Evolutionary conservation across 2,797 vertebrate species (phyloP), one percentile per base, ranked within the genome.

Genomic region (Tenualosa thibaudeaui): DNA sequence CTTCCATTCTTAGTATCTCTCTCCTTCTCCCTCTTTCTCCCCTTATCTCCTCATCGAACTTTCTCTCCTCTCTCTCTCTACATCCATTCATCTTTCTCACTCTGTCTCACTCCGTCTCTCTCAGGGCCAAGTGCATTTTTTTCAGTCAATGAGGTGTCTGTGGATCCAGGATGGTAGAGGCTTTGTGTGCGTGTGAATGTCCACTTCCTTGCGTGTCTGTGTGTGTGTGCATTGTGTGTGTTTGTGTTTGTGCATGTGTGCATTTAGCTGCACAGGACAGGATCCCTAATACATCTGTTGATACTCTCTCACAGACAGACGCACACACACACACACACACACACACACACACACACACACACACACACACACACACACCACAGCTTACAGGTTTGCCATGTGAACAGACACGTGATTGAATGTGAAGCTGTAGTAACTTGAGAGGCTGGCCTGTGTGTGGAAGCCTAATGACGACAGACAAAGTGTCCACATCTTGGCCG

Each of bases 101-200:
- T 19, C 54, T 56, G 46, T 50, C 26, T 15, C 24, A 24, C 13
- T 46, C 8, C 24, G 17, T 83, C 78, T 22, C 26, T 56, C 54
- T 58, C 56, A 6, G 22, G 22, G 56, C 5, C 22, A 58, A 58
- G 6, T 84, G 75, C 81, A 60, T 86, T 84, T 89, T 89, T 89
- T 86, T 89, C 84, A 60, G 86, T 88, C 89, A 86, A 62, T 0
- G 46, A 40, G 82, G 37, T 81, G 84, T 82, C 86, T 87, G 84
- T 90, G 90, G 88, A 86, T 86, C 88, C 51, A 13, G 51, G 51
- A 13, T 53, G 86, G 86, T 81, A 84, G 84, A 87, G 7, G 84
- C 65, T 13, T 86, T 81, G 65, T 24, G 62, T 56, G 53, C 53
- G 81, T 53, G 54, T 87, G 15, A 10, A 65, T 62, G 58, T 31